A percentile compares a stretch with the other conserved stretches of the same genome.
These are phyloP conservation scores for Drosophila orena DNA, from an alignment of 1,140 invertebrate species.

Conservation along the genomic window DNA sequence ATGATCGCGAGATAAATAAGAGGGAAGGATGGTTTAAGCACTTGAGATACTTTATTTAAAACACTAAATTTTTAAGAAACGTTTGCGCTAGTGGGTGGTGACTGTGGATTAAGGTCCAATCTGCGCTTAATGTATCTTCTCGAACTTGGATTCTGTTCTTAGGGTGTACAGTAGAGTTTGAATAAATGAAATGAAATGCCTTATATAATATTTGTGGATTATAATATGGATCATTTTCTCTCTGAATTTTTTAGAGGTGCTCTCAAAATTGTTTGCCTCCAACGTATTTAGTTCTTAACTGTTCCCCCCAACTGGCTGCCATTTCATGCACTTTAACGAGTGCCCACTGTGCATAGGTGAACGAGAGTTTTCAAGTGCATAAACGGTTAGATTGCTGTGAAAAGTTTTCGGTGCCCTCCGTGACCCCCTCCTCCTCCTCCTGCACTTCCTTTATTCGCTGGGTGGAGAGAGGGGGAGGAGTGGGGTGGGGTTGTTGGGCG, in stretches of 20 bases:
- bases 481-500: too few species aligned
- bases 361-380: slow-evolving; percentile 54
- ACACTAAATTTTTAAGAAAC: neutral
- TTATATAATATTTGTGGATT: too few species aligned
- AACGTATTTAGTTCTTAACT: neutral
- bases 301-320: too few species aligned
- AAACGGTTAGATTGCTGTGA: slow-evolving; percentile 59
- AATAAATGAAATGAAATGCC: too few species aligned
- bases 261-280: too few species aligned
- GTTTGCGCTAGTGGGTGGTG: neutral
- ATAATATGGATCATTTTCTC: too few species aligned
- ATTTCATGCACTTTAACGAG: neutral
- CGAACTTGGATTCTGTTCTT: slow-evolving; percentile 6
- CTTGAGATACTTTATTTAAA: neutral
- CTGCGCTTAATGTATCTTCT: slow-evolving; percentile 23
- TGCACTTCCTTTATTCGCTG: neutral
- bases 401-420: slow-evolving; percentile 30
- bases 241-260: too few species aligned
- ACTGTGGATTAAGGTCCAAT: slow-evolving; percentile 29
- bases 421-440: neutral
- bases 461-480: too few species aligned
- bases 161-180: slow-evolving; percentile 1
- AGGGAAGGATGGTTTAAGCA: too few species aligned
- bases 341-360: slow-evolving; percentile 29
- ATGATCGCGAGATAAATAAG: too few species aligned